phyloP scores from a whole-genome alignment of 2,113 vertebrate species.

The Embiotoca jacksoni region DNA sequence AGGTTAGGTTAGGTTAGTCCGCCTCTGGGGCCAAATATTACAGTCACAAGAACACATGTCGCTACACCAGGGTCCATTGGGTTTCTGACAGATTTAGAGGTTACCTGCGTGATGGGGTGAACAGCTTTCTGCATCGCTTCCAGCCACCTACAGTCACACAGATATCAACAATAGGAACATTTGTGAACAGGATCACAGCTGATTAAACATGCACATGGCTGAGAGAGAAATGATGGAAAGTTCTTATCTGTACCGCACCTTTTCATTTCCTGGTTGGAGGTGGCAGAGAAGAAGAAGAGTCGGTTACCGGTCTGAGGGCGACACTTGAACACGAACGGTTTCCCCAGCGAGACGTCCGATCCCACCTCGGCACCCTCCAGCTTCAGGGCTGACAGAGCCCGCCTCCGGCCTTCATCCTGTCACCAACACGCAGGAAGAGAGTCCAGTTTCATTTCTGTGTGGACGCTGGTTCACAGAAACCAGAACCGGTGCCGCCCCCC shows the following conservation, averaged over 20 bases:
- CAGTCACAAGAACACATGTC: not conserved
- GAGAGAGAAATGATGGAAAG: too few relatives aligned
- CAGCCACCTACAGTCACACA: constrained; percentile 86
- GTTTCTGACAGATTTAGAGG: not conserved
- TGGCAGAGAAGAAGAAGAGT: constrained; percentile 89
- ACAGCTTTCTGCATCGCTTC: constrained; percentile 90
- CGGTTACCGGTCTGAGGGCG: constrained; percentile 83
- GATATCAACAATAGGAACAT: not conserved
- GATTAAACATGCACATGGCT: too few relatives aligned
- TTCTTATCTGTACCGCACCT: constrained; percentile 74
- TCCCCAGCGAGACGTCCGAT: constrained; percentile 87
- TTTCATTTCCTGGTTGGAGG: constrained; percentile 94
- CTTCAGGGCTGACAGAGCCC: constrained; percentile 84
- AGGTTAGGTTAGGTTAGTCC: too few relatives aligned
- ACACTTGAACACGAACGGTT: constrained; percentile 93
- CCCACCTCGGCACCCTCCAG: constrained; percentile 91
- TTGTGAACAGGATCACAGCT: too few relatives aligned
- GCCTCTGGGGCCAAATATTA: not conserved
- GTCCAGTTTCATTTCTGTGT: not conserved
- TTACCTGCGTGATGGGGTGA: constrained; percentile 90
- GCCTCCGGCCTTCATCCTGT: constrained; percentile 91
- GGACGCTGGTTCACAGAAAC: not conserved
- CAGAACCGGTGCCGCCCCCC: too few relatives aligned
- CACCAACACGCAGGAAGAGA: not conserved
- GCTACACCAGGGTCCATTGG: not conserved